Evolutionary conservation across 2,113 vertebrate species (phyloP).

Genomic region (Phyllostomus discolor): DNA sequence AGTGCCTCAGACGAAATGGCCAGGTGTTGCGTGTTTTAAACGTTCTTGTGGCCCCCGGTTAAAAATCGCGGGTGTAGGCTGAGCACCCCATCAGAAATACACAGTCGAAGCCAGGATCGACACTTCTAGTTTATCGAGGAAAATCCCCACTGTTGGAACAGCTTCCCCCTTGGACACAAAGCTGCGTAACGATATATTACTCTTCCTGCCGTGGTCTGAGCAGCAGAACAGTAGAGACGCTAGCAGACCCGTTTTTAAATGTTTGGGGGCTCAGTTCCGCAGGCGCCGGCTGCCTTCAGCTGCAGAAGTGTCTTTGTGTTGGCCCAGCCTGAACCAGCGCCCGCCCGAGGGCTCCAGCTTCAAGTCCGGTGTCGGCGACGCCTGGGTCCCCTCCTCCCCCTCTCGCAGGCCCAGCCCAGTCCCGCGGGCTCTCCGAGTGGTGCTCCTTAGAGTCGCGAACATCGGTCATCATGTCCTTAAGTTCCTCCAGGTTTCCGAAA

Average conservation of each 20-base stretch:
- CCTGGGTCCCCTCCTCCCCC: neutral
- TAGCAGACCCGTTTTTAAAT: neutral
- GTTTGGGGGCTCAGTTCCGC: neutral
- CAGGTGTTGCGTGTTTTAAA: neutral
- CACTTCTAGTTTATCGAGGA: neutral
- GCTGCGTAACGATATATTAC: neutral
- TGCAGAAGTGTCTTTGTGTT: neutral
- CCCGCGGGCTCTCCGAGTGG: neutral
- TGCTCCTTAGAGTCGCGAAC: neutral
- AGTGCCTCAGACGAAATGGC: neutral
- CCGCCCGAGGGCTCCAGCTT: neutral
- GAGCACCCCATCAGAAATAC: neutral
- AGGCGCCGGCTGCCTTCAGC: neutral
- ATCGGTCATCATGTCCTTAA: neutral
- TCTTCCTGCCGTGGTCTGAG: neutral
- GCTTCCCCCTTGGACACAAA: neutral
- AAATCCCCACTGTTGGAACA: slow-evolving; percentile 16
- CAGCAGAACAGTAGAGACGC: neutral
- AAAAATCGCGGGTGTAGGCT: neutral
- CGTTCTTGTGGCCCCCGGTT: fast-evolving
- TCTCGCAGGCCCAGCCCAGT: neutral
- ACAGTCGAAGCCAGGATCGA: neutral
- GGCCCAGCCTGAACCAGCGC: neutral
- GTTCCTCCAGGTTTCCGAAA: neutral
- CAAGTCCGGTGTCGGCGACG: neutral